Base-by-base conservation (phyloP, 2,113 vertebrate species). In the Oceanodroma tethys region DNA sequence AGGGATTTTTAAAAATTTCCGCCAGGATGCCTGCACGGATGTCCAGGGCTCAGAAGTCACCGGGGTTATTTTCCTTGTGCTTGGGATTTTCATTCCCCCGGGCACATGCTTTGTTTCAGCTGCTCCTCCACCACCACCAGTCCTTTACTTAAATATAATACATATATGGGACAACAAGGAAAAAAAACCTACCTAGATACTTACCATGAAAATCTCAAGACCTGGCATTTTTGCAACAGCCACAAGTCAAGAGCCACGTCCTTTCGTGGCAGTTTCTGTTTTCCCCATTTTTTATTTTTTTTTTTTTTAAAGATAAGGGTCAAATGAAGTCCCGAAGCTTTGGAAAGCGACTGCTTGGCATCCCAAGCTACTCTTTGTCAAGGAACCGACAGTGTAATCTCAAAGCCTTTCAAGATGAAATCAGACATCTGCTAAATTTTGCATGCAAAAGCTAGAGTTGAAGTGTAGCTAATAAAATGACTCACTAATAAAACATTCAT, bases 401-500 rank as follows among this genome's bases (percentile, higher is more conserved):
- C 14, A 1, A 72, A 95, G 95, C 83, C 78, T 96, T 87, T 92
- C 81, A 81, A 95, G 94, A 97, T 68, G 43, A 84, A 91, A 95
- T 95, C 93, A 91, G 97, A 95, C 96, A 95, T 82, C 95, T 97
- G 94, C 94, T 97, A 71, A 96, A 95, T 97, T 87, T 95, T 94
- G 95, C 96, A 97, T 95, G 96, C 86, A n/a, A 86, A 86, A 91
- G 93, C 94, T 93, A 15, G 95, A 27, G 38, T 26, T 92, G 73
- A 95, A 96, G 94, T 95, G 86, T 63, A 95, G 96, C 94, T 89
- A 87, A 95, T 75, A 91, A 91, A 95, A 62, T 97, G 94, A 95
- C 74, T 95, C 93, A 93, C 94, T 91, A 94, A 96, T 97, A 97
- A 97, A 97, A 97, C 92, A 95, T 96, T 95, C 94, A 96, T 97